These are phyloP conservation scores for Drosophila neutralis DNA, from an alignment of 2,888 invertebrate genomes.

Conservation along the genomic window DNA sequence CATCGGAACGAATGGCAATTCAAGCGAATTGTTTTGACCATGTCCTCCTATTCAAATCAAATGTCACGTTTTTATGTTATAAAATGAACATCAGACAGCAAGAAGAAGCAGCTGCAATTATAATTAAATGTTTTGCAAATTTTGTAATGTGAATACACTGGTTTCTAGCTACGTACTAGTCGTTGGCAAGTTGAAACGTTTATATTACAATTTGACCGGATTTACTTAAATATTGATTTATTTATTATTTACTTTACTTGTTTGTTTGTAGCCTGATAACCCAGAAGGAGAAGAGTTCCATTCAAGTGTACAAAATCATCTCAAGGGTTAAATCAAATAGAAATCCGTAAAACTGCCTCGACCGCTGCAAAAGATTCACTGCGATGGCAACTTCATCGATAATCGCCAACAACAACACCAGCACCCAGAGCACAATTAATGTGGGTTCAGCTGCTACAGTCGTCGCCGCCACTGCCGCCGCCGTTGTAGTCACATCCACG, in stretches of 20 bases:
- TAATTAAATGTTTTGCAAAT: conserved; percentile 2
- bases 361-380: conserved; percentile 59
- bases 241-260: not conserved
- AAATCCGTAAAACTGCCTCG: conserved; percentile 67
- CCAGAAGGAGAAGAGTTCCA: conserved; percentile 1
- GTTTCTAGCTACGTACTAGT: no score
- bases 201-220: not conserved
- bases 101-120: conserved; percentile 10
- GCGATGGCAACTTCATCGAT: conserved; percentile 84
- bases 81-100: not conserved
- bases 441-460: conserved; percentile 63
- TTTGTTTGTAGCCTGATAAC: conserved; percentile 6
- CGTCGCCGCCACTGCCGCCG: conserved; percentile 44
- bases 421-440: conserved; percentile 72
- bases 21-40: conserved; percentile 63
- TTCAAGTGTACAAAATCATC: conserved; percentile 22
- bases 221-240: not conserved
- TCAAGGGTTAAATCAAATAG: not conserved
- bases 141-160: conserved; percentile 18
- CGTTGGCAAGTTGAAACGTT: conserved; percentile 5
- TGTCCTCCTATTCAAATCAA: conserved; percentile 32
- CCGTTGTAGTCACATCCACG: conserved; percentile 58
- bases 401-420: conserved; percentile 78
- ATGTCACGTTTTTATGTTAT: conserved; percentile 40
- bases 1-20: conserved; percentile 54